A percentile compares a stretch with the other conserved stretches of the same genome.
These are phyloP conservation scores for Spheniscus humboldti DNA, from an alignment of 2,797 vertebrate genomes.

Conservation along the genomic window DNA sequence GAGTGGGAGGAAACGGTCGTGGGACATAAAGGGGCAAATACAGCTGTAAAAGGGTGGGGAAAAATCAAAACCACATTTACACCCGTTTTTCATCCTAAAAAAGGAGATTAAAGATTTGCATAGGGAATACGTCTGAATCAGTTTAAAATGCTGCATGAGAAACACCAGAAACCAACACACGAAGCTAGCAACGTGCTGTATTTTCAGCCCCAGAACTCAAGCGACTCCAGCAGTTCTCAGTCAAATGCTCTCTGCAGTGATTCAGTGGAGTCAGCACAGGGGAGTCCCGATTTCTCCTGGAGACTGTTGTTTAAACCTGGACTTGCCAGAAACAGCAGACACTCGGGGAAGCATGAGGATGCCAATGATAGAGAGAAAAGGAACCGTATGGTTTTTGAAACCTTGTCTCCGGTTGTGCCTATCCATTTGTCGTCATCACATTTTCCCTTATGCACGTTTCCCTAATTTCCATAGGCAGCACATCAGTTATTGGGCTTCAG, in stretches of 20 bases:
- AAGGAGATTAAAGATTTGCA: conserved; percentile 3
- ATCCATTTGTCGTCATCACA: not conserved
- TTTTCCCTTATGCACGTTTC: not conserved
- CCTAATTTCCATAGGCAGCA: not conserved
- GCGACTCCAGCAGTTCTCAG: not conserved
- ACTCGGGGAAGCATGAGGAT: not conserved
- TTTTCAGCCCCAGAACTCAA: not conserved
- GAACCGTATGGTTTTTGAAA: not conserved
- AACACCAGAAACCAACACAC: not conserved
- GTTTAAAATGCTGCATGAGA: not conserved
- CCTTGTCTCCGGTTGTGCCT: not conserved
- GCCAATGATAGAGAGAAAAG: not conserved
- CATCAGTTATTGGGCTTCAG: not conserved
- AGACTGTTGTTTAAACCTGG: not conserved
- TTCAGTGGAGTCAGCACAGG: not conserved
- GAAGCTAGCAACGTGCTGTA: not conserved
- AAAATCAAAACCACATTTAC: conserved; percentile 52
- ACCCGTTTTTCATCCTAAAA: conserved; percentile 17
- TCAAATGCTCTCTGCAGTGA: not conserved
- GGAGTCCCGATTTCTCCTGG: not conserved
- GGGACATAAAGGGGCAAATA: not conserved
- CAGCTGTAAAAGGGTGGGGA: conserved; percentile 55
- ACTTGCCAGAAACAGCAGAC: not conserved
- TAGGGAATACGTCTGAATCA: not conserved
- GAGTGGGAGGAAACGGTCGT: conserved; percentile 6